Base-by-base conservation (phyloP, 1,140 invertebrate species). In the Thereuonema tuberculata region DNA sequence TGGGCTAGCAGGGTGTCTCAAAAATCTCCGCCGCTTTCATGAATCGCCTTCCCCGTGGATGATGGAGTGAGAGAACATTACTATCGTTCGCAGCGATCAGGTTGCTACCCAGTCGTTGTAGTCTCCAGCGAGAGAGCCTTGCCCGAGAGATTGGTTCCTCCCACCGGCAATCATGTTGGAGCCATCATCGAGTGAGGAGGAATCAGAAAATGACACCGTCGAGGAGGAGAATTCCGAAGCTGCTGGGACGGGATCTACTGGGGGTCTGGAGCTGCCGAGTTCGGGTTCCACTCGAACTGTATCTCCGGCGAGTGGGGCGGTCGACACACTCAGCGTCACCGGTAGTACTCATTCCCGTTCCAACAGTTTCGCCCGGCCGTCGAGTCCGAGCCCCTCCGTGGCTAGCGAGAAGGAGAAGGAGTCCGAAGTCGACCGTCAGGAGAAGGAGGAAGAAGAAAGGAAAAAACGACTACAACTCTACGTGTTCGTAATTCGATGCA, bases 401-500 rank as follows among this genome's bases (percentile, higher is more conserved):
- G 80, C 82, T 37, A 88, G 85, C 67, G 86, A 89, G 64, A 87
- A 87, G 67, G 71, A 72, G 60, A 66, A 67, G 21, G 71, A 74
- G 49, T 60, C 57, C 20, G 66, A 64, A 23, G 63, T 66, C 50
- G 88, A 88, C 61, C 84, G 84, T 68, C 84, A 86, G 66, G 90
- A 93, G 71, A 80, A 88, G 37, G 85, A 94, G 68, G 92, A 96
- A 75, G 90, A 94, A 70, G 90, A 95, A 68, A 81, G 92, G 58
- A 95, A 96, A 74, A 81, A 84, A 50, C 81, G 89, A 56, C 83
- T 99, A 47, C 96, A 99, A 72, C 76, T 99, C 24, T 99, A 99
- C 75, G 95, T 99, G 58, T 99, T 99, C 75, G 90, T 99, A 65
- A 93, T 93, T 64, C 80, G 96, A 72, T 98, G 95, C 76, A 85